A percentile compares a stretch with the other conserved stretches of the same genome.
Conservation (phyloP, 2,113 vertebrate species). For the Mixornis gularis region DNA sequence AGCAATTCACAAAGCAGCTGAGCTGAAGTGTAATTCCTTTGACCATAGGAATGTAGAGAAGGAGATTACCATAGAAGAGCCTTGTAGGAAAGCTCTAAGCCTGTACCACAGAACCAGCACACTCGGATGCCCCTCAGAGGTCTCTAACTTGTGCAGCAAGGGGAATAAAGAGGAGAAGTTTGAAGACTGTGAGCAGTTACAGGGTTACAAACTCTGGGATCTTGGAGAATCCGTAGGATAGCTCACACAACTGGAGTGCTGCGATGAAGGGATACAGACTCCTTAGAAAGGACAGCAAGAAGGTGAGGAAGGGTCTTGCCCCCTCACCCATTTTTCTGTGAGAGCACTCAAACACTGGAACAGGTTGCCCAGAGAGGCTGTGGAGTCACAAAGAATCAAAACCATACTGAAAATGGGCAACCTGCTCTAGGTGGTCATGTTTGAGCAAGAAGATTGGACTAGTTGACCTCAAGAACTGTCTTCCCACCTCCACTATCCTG, state of each 20-base stretch:
- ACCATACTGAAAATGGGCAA: background rate
- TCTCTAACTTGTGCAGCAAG: background rate
- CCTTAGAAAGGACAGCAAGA: background rate
- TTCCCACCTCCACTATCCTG: background rate
- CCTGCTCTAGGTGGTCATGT: background rate
- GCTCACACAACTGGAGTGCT: background rate
- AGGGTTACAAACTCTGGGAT: background rate
- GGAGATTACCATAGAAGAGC: background rate
- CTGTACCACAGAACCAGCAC: rapidly evolving
- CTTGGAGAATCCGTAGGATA: background rate
- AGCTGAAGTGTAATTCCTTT: background rate
- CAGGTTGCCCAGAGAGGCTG: background rate
- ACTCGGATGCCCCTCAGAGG: background rate
- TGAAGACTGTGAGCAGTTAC: background rate
- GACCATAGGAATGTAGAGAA: background rate
- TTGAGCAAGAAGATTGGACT: background rate
- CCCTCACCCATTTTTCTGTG: background rate
- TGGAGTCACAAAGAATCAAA: background rate
- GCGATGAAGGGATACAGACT: background rate
- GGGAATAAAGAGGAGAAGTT: background rate
- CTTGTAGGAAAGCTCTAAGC: background rate
- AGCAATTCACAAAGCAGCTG: background rate
- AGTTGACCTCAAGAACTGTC: background rate
- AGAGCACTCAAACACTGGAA: background rate
- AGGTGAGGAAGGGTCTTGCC: background rate